Base-by-base conservation (phyloP, 2,797 vertebrate species). In the Chelonia mydas region DNA sequence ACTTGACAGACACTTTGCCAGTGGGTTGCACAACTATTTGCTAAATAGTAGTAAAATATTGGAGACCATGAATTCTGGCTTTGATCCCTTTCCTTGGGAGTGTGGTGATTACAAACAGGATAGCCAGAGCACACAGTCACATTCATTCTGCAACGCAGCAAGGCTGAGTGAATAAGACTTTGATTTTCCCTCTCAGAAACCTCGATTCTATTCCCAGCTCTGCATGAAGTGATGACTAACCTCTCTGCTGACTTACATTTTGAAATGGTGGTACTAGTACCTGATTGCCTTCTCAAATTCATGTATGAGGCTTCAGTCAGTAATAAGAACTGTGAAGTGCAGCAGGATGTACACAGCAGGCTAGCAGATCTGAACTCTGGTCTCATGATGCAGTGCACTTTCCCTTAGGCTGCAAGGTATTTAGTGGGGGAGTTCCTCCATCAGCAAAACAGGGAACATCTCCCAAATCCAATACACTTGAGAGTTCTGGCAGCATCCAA, bases 221-320 rank as follows among this genome's bases (percentile, higher is more conserved):
- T 74, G 6, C 41, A 10, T 41, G 19, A 41, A 72, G 65, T 37
- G 19, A 72, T 61, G 8, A 83, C 8, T 0, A 0, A 80, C 45
- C 23, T 90, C 16, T 15, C 28, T 55, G 77, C 23, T 0, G 47
- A 5, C 2, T 81, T 2, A 0, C 65, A 68, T 61, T 81, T 59
- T 78, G 81, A 87, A 91, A 33, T 37, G 79, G 6, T 45, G 91
- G 23, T 47, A 23, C 19, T 57, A 61, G 81, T 23, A 17, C 47
- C 11, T 19, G 4, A 76, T 28, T 54, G 37, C 17, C 31, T 65
- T 54, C 57, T 0, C 1, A 53, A 45, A 16, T 25, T 31, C 41
- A 84, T 53, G 45, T 5, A 3, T 31, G 51, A 82, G 25, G 21
- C 0, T 8, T 9, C 12, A 25, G n/a, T 7, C 23, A 81, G 12